Conservation (phyloP, 1,140 invertebrate genomes). For the Atta colombica region DNA sequence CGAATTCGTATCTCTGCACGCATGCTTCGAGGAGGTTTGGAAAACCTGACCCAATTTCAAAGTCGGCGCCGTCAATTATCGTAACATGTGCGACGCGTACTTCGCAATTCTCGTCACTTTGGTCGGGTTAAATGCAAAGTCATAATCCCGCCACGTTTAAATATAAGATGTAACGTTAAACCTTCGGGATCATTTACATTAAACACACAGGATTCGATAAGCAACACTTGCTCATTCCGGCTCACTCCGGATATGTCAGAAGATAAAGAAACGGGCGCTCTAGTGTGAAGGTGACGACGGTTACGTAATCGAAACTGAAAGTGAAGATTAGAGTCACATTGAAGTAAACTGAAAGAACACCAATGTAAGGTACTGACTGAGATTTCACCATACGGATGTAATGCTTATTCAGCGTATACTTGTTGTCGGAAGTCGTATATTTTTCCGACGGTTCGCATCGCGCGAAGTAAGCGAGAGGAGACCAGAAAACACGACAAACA, state of each 20-base stretch:
- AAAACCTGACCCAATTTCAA: constrained; percentile 62
- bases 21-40: background rate
- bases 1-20: background rate
- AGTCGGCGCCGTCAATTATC: background rate
- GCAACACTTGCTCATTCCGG: background rate
- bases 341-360: background rate
- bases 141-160: constrained; percentile 39
- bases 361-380: background rate
- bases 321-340: background rate
- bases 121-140: background rate
- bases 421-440: constrained; percentile 6
- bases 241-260: background rate
- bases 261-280: constrained; percentile 19
- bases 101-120: constrained; percentile 8
- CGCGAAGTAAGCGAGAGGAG: background rate
- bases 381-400: background rate
- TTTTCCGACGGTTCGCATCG: constrained; percentile 18
- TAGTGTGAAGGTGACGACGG: background rate
- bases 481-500: constrained; percentile 27
- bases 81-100: background rate
- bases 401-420: background rate
- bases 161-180: background rate
- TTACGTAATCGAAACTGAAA: background rate
- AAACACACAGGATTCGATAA: background rate
- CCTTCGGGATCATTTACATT: constrained; percentile 9